Percentiles rank a stretch among this genome's conserved stretches.
Conservation (phyloP, 2,113 vertebrate genomes). For the Python bivittatus region DNA sequence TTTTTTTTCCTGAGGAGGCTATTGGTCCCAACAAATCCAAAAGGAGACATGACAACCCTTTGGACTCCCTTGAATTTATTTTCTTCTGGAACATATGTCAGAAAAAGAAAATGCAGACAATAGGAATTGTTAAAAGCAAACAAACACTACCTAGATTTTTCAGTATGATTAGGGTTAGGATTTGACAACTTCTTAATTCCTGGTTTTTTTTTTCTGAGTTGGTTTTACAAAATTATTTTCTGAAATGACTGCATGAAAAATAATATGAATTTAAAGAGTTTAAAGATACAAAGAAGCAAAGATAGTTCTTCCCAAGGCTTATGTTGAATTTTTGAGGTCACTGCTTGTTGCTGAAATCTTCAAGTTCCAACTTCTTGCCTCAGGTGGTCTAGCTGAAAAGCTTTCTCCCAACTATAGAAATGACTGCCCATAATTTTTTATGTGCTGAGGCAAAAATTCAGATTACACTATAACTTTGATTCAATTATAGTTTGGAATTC, state of each 20-base stretch:
- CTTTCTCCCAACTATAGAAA: not conserved
- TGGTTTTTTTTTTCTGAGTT: not conserved
- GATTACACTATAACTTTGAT: not conserved
- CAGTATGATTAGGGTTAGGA: no score
- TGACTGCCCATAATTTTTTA: not conserved
- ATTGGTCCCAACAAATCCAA: not conserved
- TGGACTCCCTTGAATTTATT: not conserved
- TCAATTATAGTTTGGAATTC: not conserved
- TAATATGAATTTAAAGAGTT: not conserved
- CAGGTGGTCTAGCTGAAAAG: not conserved
- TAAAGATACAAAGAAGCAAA: not conserved
- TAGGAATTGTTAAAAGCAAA: not conserved
- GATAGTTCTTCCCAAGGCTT: not conserved
- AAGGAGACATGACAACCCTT: not conserved
- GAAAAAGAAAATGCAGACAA: no score
- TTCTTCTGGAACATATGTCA: not conserved
- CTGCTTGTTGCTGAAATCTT: not conserved
- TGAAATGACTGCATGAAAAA: not conserved
- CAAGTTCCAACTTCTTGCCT: no score
- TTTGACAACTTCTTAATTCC: not conserved
- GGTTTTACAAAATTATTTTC: not conserved
- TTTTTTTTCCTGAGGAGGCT: not conserved
- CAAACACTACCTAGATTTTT: not conserved
- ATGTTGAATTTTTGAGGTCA: not conserved
- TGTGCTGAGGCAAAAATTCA: no score